Evolutionary conservation across 2,888 invertebrate genomes (phyloP).

Genomic region (Capitulum mitella): DNA sequence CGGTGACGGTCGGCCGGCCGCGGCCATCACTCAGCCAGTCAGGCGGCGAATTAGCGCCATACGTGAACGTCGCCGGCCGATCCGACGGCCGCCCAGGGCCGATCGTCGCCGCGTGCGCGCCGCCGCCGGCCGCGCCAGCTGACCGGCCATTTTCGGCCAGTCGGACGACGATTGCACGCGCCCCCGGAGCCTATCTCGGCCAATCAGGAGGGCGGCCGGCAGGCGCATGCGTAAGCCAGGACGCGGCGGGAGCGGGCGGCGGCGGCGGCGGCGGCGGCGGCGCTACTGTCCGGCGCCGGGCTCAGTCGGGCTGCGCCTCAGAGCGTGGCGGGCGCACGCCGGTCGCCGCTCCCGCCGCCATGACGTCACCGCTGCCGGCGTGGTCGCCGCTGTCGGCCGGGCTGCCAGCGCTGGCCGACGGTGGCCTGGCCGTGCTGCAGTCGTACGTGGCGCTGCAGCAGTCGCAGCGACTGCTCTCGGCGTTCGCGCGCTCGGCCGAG

Average conservation of each 20-base stretch:
- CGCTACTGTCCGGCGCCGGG: slow-evolving; percentile 29
- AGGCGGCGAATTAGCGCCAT: background rate
- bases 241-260: slow-evolving; percentile 30
- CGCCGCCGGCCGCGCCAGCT: too few relatives aligned
- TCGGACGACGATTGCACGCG: background rate
- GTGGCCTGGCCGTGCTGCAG: too few relatives aligned
- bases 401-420: too few relatives aligned
- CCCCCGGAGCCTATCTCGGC: background rate
- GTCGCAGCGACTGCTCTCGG: slow-evolving; percentile 29
- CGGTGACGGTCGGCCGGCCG: background rate
- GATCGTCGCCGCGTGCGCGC: background rate
- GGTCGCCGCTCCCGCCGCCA: slow-evolving; percentile 29
- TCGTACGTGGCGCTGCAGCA: slow-evolving; percentile 35
- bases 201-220: background rate
- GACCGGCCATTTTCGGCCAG: background rate
- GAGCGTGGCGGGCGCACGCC: slow-evolving; percentile 31
- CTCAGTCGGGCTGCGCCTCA: slow-evolving; percentile 29
- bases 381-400: slow-evolving; percentile 57
- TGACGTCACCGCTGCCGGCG: slow-evolving; percentile 53
- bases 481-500: slow-evolving; percentile 26
- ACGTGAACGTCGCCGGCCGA: too few relatives aligned
- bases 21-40: background rate
- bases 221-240: slow-evolving; percentile 27
- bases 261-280: slow-evolving; percentile 32
- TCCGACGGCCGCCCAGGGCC: background rate